These are phyloP conservation scores for Cyprinodon tularosa DNA, from an alignment of 2,113 vertebrate genomes.

Conservation along the genomic window DNA sequence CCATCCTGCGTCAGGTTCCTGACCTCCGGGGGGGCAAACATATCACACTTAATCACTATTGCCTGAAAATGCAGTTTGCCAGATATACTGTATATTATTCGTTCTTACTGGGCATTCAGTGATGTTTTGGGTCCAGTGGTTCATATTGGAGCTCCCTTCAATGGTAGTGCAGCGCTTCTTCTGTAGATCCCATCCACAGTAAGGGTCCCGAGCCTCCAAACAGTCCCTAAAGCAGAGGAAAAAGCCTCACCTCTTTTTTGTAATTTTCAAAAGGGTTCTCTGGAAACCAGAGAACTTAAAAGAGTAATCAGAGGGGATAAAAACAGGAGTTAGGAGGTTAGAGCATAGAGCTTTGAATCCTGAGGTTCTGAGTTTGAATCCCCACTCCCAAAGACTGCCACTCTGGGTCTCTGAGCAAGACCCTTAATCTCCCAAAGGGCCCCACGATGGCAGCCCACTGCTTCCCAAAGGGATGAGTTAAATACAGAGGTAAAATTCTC, in stretches of 20 bases:
- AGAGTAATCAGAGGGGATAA: too few species aligned
- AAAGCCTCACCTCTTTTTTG: neutral
- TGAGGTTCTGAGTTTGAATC: too few species aligned
- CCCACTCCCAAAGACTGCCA: too few species aligned
- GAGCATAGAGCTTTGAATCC: too few species aligned
- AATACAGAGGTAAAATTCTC: too few species aligned
- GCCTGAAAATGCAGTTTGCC: neutral
- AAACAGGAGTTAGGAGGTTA: too few species aligned
- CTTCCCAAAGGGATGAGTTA: too few species aligned
- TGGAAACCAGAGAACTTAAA: neutral
- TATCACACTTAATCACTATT: neutral
- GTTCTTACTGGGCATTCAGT: conserved; percentile 88
- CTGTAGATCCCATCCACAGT: conserved; percentile 93
- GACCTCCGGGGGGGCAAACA: conserved; percentile 68
- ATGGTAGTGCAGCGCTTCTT: conserved; percentile 90
- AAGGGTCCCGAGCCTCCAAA: conserved; percentile 91
- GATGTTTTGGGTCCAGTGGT: conserved; percentile 92
- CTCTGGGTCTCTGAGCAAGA: too few species aligned
- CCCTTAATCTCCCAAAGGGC: too few species aligned
- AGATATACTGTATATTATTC: too few species aligned
- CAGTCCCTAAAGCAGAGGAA: conserved; percentile 80
- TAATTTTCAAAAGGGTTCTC: neutral
- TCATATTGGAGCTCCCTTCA: conserved; percentile 91
- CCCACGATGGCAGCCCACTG: too few species aligned
- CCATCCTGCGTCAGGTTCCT: conserved; percentile 93